Evolutionary conservation across 2,797 vertebrate species (phyloP), one percentile per base, ranked within the genome.

Genomic region (Pampus argenteus): DNA sequence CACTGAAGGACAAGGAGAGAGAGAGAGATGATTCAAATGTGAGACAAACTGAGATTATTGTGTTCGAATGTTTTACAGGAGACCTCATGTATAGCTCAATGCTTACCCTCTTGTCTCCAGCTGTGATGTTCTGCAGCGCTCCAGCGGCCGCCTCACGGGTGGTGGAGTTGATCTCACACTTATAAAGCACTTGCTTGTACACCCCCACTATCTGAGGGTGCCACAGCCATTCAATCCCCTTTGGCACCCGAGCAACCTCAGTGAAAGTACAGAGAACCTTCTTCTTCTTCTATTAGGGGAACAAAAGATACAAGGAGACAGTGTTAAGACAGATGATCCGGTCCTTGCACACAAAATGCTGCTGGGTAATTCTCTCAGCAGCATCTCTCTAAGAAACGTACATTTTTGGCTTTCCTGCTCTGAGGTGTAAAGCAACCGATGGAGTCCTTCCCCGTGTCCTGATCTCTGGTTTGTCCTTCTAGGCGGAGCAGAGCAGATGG

Each of bases 41-140:
- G 9, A 31, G 14, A 45, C 17, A 44, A 10, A 34, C 20, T 66
- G 17, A 50, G 1, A 25, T 10, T 1, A 14, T 18, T 22, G 28
- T 14, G 58, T 56, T 52, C 40, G 2, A 47, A 13, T 18, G 1
- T 2, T 48, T 48, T 9, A 18, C 20, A 40, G 4, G 1, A 29
- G 11, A 38, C 20, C 6, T 3, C 42, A 49, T n/a, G 9, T 1
- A 51, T 22, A 18, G 7, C 23, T 18, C 1, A 11, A 23, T 25
- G 31, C 95, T 88, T 77, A 99, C 98, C 94, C 94, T 93, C 77
- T 87, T 94, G 66, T 99, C 96, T 66, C 98, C 98, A 0, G 97
- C 95, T 0, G 98, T 99, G 91, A 99, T 95, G 91, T 99, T 99
- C 94, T 99, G 98, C 84, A 99, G 91, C 0, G 97, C 97, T 0